Evolutionary conservation across 2,113 vertebrate species (phyloP).

Genomic region (Mixornis gularis): DNA sequence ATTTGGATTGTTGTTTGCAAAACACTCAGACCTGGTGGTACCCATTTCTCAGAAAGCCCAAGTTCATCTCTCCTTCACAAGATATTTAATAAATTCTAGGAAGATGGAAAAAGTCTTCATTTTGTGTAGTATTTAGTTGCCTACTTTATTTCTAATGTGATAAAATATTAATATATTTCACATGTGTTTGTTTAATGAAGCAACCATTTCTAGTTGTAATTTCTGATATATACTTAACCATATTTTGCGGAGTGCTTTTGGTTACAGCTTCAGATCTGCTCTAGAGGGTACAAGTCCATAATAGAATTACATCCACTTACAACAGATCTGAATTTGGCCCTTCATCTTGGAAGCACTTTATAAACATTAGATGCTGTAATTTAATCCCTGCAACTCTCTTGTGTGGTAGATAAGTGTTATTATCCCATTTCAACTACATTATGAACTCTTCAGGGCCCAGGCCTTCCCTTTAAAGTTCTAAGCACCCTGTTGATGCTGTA

Average conservation of each 20-base stretch:
- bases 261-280: conserved; percentile 54
- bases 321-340: conserved; percentile 60
- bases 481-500: conserved; percentile 57
- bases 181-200: conserved; percentile 1
- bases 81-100: background rate
- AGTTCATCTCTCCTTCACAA: background rate
- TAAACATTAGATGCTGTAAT: conserved; percentile 65
- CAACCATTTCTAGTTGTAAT: background rate
- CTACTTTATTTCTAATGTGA: background rate
- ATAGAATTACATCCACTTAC: conserved; percentile 62
- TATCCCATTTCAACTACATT: conserved; percentile 65
- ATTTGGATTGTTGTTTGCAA: background rate
- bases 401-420: conserved; percentile 64
- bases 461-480: conserved; percentile 62
- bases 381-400: conserved; percentile 60
- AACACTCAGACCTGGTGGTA: background rate
- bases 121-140: background rate
- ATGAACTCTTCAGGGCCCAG: conserved; percentile 60
- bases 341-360: conserved; percentile 66
- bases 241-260: conserved; percentile 53
- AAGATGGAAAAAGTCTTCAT: background rate
- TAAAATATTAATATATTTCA: background rate
- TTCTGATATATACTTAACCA: conserved; percentile 27
- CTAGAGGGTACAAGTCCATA: conserved; percentile 41
- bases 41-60: background rate